Conservation (phyloP, 2,888 invertebrate species). For the Nipponacmea schrenckii region DNA sequence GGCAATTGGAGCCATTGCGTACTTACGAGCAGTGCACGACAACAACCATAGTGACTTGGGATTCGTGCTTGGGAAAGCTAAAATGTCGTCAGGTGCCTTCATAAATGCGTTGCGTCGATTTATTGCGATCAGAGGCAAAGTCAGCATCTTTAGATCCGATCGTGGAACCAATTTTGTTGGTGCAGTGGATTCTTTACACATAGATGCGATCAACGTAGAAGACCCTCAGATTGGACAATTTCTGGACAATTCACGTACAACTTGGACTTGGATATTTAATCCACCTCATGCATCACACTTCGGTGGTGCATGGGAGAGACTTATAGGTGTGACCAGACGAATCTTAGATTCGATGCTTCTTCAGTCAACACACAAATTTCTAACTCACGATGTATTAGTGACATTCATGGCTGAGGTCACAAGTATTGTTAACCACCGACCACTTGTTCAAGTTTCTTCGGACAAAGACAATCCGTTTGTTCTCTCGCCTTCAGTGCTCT, state of each 20-base stretch:
- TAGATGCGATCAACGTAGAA: too few species aligned
- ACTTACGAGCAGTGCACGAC: slow-evolving; percentile 14
- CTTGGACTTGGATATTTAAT: too few species aligned
- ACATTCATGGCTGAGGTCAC: too few species aligned
- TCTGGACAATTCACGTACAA: too few species aligned
- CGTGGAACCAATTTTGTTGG: slow-evolving; percentile 9
- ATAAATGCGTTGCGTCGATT: not conserved
- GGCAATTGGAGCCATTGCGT: slow-evolving; percentile 27
- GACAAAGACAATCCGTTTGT: too few species aligned
- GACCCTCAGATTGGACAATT: too few species aligned
- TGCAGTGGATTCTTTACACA: not conserved
- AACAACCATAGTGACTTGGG: slow-evolving; percentile 14
- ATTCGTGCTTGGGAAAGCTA: slow-evolving; percentile 27
- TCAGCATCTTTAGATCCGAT: not conserved
- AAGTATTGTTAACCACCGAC: too few species aligned
- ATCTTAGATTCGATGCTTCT: not conserved
- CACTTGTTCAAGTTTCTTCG: too few species aligned
- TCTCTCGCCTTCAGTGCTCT: not conserved
- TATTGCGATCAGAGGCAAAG: slow-evolving; percentile 8
- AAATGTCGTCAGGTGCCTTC: slow-evolving; percentile 21
- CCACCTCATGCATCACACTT: not conserved
- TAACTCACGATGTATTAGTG: too few species aligned
- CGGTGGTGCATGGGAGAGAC: slow-evolving; percentile 6
- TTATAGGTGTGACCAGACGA: slow-evolving; percentile 1
- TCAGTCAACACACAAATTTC: too few species aligned